phyloP scores from a whole-genome alignment of 2,888 invertebrate species.

The Lepidochitona cinerea region DNA sequence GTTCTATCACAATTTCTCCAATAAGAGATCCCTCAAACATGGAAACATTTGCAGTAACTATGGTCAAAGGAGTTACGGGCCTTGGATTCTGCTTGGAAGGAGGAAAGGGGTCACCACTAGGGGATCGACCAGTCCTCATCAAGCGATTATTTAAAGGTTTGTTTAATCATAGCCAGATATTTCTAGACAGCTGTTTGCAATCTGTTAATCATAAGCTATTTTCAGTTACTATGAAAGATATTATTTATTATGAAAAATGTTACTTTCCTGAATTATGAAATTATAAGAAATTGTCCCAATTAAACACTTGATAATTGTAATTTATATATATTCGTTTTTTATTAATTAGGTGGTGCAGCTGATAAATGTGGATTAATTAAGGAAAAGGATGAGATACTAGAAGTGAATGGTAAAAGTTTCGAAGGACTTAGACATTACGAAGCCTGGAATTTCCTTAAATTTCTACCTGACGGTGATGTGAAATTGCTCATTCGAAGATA shows the following conservation, averaged over 20 bases:
- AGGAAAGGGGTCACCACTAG: slow-evolving; percentile 90
- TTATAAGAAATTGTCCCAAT: no score
- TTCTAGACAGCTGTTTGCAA: no score
- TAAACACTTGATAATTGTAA: no score
- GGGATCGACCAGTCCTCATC: slow-evolving; percentile 89
- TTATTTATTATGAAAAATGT: background rate
- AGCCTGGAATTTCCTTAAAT: slow-evolving; percentile 94
- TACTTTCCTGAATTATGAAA: no score
- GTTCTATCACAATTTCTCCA: no score
- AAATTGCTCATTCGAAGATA: slow-evolving; percentile 74
- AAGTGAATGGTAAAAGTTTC: slow-evolving; percentile 86
- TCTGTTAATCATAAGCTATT: background rate
- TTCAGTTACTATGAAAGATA: background rate
- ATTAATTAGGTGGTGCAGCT: slow-evolving; percentile 61
- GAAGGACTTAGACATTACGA: slow-evolving; percentile 91
- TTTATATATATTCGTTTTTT: no score
- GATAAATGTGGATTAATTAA: slow-evolving; percentile 78
- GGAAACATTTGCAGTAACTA: slow-evolving; percentile 71
- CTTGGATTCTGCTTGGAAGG: slow-evolving; percentile 96
- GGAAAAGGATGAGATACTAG: slow-evolving; percentile 89
- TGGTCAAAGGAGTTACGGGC: slow-evolving; percentile 84
- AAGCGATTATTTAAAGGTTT: slow-evolving; percentile 95
- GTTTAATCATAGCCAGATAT: no score
- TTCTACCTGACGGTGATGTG: slow-evolving; percentile 87
- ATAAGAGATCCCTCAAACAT: background rate